A percentile compares a stretch with the other conserved stretches of the same genome.
phyloP scores from a whole-genome alignment of 2,797 vertebrate genomes.

The Ctenochaetus hawaiiensis region DNA sequence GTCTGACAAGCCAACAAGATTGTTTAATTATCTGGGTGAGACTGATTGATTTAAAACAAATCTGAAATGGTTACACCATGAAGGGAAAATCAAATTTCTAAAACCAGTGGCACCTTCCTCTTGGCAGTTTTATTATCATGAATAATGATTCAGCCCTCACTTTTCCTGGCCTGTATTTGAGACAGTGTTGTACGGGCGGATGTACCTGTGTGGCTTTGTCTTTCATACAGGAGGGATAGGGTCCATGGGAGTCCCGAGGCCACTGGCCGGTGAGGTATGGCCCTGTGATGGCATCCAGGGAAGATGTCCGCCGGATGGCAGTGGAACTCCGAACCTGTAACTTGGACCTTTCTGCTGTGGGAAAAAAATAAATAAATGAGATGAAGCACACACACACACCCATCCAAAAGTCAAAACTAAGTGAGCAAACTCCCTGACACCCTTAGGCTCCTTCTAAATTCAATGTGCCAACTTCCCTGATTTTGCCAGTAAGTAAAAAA shows the following conservation, averaged over 20 bases:
- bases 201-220: constrained; percentile 98
- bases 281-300: constrained; percentile 95
- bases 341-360: constrained; percentile 92
- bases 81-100: not conserved
- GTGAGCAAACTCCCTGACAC: constrained; percentile 4
- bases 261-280: constrained; percentile 98
- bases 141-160: not conserved
- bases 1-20: not conserved
- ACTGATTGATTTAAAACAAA: not conserved
- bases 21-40: not conserved
- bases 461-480: constrained; percentile 9
- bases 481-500: constrained; percentile 1
- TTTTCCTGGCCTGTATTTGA: not conserved
- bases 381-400: not conserved
- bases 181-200: not conserved
- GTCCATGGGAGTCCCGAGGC: constrained; percentile 93
- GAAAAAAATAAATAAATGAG: constrained; percentile 53
- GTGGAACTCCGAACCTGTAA: constrained; percentile 89
- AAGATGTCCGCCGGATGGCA: constrained; percentile 93
- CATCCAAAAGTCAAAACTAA: not conserved
- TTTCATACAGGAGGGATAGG: constrained; percentile 95
- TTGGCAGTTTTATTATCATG: not conserved
- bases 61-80: not conserved
- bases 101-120: not conserved
- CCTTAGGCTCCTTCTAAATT: constrained; percentile 13